Evolutionary conservation across 1,140 invertebrate species (phyloP), one percentile per base, ranked within the genome.

Genomic region (Drosophila ambigua): DNA sequence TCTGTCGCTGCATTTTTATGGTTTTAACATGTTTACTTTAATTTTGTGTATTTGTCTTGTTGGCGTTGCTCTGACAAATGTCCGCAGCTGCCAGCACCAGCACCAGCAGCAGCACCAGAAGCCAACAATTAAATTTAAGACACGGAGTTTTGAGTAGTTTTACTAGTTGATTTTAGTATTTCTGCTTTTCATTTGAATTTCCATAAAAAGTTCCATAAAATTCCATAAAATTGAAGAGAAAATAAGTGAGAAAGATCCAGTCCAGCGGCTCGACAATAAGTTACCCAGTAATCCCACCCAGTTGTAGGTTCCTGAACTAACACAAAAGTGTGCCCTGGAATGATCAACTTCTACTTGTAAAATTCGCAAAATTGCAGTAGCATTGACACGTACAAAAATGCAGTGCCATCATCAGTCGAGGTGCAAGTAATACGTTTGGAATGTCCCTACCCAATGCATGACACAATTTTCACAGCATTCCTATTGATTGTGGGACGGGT

Each of bases 1-100:
- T 60, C 69, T 66, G 68, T 59, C 82, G 75, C 66, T 82, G 79
- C 71, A 71, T 76, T 87, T 87, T 88, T 87, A 87, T 88, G 83
- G 83, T 79, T 79, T 79, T 83, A 88, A 87, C 82, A 88, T 87
- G 82, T 87, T 88, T 88, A 83, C 82, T 87, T 83, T 83, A 88
- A 87, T 87, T 83, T 79, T 55, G 64, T 88, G 75, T 88, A 87
- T 87, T 87, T 87, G 83, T 87, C 79, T 88, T 88, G 66, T 60
- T 73, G 83, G 83, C 83, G 79, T 83, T 78, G 68, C 83, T 58
- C 57, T 83, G 82, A 87, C 83, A 83, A 83, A 87, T 88, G 82
- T 65, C 62, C 46, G 39, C 46, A 54, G 63, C 49, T n/a, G 52
- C 13, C 31, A 23, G 31, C 62, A 57, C 44, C 28, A 5, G 11